A percentile compares a stretch with the other conserved stretches of the same genome.
phyloP scores from a whole-genome alignment of 1,140 invertebrate species.

The Leptonema lineaticorne region DNA sequence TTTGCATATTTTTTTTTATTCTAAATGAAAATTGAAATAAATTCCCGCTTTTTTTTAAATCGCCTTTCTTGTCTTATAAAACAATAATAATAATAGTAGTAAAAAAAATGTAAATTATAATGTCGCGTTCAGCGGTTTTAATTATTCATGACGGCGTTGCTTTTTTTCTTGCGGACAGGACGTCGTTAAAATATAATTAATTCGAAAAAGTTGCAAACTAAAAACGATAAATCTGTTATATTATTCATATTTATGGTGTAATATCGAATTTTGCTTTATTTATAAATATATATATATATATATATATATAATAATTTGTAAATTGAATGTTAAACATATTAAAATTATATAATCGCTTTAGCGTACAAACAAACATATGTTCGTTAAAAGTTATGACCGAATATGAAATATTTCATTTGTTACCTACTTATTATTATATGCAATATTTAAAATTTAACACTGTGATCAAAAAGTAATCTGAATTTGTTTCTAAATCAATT shows the following conservation, averaged over 20 bases:
- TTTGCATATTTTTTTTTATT: background rate
- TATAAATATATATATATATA: background rate
- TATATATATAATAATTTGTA: background rate
- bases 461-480: no score
- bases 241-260: background rate
- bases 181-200: conserved; percentile 1
- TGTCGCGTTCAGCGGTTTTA: background rate
- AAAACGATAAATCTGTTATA: background rate
- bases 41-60: no score
- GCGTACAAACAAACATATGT: no score
- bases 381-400: no score
- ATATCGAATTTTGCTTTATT: background rate
- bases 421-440: no score
- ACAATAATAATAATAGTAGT: background rate
- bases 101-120: conserved; percentile 7
- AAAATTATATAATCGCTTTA: no score
- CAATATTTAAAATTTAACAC: no score
- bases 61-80: background rate
- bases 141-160: conserved; percentile 15
- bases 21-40: background rate
- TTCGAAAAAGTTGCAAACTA: conserved; percentile 11
- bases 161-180: background rate
- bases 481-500: no score
- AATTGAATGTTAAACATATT: no score
- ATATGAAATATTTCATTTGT: no score